These are phyloP conservation scores for Exaiptasia diaphana DNA, from an alignment of 64 coral and sea anemone genomes.

Conservation along the genomic window DNA sequence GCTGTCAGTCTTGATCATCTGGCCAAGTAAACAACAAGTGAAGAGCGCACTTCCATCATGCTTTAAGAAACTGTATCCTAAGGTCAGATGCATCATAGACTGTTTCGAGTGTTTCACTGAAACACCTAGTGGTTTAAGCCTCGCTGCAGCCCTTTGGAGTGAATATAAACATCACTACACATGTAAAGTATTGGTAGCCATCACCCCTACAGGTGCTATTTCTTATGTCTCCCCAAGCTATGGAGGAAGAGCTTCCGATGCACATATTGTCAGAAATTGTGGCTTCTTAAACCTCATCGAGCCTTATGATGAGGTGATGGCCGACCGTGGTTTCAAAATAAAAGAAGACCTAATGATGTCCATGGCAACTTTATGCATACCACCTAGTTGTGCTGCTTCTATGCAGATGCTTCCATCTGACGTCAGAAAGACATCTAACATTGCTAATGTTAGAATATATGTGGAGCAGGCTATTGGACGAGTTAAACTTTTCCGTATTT, in stretches of 20 bases:
- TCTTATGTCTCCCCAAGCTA: constrained; percentile 22
- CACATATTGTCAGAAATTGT: not conserved
- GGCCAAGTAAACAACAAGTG: not conserved
- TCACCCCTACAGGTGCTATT: constrained; percentile 1
- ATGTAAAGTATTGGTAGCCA: constrained; percentile 3
- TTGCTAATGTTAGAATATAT: not conserved
- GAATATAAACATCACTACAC: not conserved
- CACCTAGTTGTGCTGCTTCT: not conserved
- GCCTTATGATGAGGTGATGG: constrained; percentile 12
- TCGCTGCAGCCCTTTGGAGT: not conserved
- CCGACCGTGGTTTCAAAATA: not conserved
- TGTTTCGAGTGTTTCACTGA: not conserved
- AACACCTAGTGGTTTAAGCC: not conserved
- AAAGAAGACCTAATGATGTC: not conserved
- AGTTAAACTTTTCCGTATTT: not conserved
- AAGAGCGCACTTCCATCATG: not conserved
- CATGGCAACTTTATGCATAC: not conserved
- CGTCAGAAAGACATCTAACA: not conserved
- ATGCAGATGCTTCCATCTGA: not conserved
- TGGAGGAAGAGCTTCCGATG: not conserved
- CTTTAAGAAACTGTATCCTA: not conserved
- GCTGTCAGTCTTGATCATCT: not conserved
- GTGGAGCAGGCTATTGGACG: not conserved
- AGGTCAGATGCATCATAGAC: not conserved
- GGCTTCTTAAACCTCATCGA: constrained; percentile 1